Evolutionary conservation across 2,113 vertebrate genomes (phyloP).

Genomic region (Rhombomys opimus): DNA sequence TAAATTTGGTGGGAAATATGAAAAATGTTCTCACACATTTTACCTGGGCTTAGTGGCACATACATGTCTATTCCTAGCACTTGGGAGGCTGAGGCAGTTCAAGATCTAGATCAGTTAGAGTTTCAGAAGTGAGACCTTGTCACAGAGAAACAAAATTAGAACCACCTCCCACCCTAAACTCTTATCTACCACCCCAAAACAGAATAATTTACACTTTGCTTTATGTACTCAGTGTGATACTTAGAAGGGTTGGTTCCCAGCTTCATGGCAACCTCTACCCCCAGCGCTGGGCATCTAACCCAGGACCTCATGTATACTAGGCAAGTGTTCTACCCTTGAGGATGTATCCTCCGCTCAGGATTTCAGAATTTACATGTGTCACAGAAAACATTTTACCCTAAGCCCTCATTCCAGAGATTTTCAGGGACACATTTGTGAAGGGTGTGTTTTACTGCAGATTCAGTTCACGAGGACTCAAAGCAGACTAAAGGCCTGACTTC

Average conservation of each 20-base stretch:
- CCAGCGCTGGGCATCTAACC: too few relatives aligned
- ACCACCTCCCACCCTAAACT: not conserved
- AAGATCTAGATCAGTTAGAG: not conserved
- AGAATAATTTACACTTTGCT: conserved; percentile 1
- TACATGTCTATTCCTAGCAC: not conserved
- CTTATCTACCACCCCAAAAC: not conserved
- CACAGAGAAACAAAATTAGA: not conserved
- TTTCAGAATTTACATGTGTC: conserved; percentile 29
- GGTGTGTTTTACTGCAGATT: not conserved
- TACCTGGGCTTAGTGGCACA: too few relatives aligned
- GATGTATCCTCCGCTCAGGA: not conserved
- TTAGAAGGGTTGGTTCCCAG: conserved; percentile 9
- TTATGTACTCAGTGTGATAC: not conserved
- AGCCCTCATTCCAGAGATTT: conserved; percentile 17
- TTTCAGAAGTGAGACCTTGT: not conserved
- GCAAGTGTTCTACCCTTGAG: not conserved
- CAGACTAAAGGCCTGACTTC: conserved; percentile 19
- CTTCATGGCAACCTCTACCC: too few relatives aligned
- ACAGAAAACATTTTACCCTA: conserved; percentile 1
- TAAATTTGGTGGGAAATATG: conserved; percentile 39
- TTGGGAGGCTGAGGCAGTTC: not conserved
- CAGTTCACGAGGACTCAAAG: not conserved
- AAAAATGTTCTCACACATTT: conserved; percentile 41
- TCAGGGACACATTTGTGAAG: not conserved
- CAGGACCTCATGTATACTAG: not conserved